phyloP scores from a whole-genome alignment of 1,140 invertebrate species.

The Brachionus sp. region DNA sequence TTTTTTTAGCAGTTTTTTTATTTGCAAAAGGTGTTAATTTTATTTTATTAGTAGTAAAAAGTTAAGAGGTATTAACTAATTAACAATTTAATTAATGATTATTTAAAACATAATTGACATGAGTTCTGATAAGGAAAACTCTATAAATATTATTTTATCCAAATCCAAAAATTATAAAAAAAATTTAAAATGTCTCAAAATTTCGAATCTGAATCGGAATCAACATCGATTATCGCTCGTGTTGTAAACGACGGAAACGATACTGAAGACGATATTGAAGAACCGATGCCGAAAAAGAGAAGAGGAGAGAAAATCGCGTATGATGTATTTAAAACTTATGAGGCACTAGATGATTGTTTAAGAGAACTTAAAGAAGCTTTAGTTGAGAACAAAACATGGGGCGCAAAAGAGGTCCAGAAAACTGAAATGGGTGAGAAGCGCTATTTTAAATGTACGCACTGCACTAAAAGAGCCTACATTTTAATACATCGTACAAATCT shows the following conservation, averaged over 20 bases:
- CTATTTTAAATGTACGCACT: background rate
- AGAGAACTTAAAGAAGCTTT: background rate
- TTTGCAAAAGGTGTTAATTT: too few species aligned
- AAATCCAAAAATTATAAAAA: background rate
- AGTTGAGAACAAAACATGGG: background rate
- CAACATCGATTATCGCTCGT: background rate
- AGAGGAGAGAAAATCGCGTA: background rate
- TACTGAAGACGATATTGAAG: background rate
- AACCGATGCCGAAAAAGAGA: background rate
- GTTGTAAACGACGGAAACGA: background rate
- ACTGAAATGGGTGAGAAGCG: background rate
- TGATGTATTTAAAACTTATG: background rate
- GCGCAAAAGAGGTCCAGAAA: background rate
- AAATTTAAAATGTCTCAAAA: background rate
- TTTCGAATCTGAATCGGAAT: background rate
- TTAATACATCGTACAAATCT: background rate
- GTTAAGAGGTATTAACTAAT: too few species aligned
- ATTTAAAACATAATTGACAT: too few species aligned
- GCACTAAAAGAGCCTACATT: background rate
- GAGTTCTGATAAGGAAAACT: too few species aligned
- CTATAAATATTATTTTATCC: background rate
- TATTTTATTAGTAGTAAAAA: too few species aligned
- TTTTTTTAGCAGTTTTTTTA: too few species aligned
- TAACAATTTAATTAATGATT: too few species aligned
- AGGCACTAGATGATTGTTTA: background rate